Conservation (phyloP, 1,140 invertebrate genomes). For the Zaprionus vittiger region DNA sequence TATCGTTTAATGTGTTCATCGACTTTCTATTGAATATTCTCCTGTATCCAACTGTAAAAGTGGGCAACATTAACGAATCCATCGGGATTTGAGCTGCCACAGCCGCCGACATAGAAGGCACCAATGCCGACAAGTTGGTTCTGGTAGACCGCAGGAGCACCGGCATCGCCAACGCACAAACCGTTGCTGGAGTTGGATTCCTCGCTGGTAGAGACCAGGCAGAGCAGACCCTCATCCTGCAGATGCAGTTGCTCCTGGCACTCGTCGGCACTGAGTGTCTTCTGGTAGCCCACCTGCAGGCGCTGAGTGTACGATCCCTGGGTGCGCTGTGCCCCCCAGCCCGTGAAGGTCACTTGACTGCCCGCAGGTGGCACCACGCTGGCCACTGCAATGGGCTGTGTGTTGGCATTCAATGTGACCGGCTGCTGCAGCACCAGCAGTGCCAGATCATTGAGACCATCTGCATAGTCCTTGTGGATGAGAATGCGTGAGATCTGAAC, state of each 20-base stretch:
- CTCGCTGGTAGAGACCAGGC: conserved; percentile 32
- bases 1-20: neutral
- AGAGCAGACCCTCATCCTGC: conserved; percentile 60
- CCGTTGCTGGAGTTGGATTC: neutral
- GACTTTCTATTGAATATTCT: conserved; percentile 17
- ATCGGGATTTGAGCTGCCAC: conserved; percentile 84
- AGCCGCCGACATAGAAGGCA: conserved; percentile 63
- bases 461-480: conserved; percentile 54
- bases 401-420: conserved; percentile 57
- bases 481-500: conserved; percentile 49
- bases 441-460: conserved; percentile 66
- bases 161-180: conserved; percentile 69
- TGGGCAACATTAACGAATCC: conserved; percentile 85
- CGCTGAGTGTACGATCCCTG: conserved; percentile 47
- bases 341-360: conserved; percentile 47
- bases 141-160: conserved; percentile 71
- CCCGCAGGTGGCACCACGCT: conserved; percentile 49
- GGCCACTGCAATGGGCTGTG: conserved; percentile 60
- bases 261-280: conserved; percentile 40
- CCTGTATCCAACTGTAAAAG: conserved; percentile 85
- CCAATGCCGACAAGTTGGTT: conserved; percentile 73
- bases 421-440: conserved; percentile 60
- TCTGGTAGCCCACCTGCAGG: conserved; percentile 55
- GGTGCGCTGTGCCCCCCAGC: conserved; percentile 59
- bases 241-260: conserved; percentile 50